phyloP scores from a whole-genome alignment of 2,797 vertebrate species.

The Heliangelus exortis region DNA sequence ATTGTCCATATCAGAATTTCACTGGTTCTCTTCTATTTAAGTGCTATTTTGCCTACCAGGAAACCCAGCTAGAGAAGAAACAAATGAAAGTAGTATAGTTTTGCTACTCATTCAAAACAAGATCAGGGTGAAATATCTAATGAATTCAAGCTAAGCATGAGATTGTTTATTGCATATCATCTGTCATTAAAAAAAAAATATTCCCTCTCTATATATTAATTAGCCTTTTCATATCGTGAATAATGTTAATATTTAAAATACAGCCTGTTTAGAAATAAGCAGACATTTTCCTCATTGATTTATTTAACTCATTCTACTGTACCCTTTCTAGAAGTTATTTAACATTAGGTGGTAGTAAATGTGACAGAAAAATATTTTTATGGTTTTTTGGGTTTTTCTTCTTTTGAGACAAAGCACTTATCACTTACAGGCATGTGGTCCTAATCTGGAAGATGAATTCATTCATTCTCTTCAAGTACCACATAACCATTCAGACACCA shows the following conservation, averaged over 20 bases:
- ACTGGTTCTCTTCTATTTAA: neutral
- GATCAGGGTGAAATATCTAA: neutral
- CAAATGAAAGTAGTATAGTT: neutral
- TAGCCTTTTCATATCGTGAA: neutral
- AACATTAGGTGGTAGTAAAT: slow-evolving; percentile 12
- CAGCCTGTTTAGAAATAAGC: neutral
- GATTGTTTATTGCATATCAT: neutral
- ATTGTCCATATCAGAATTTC: neutral
- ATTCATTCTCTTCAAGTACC: slow-evolving; percentile 69
- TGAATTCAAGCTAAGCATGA: neutral
- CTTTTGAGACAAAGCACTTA: slow-evolving; percentile 55
- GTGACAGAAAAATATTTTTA: slow-evolving; percentile 34
- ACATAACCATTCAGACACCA: slow-evolving; percentile 72
- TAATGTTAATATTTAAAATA: neutral
- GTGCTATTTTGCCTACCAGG: neutral
- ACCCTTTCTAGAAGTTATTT: slow-evolving; percentile 13
- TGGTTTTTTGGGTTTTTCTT: neutral
- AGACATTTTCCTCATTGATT: neutral
- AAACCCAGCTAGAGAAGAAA: neutral
- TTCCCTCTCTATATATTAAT: neutral
- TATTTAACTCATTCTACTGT: neutral
- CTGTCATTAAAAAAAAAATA: neutral
- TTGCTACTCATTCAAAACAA: neutral
- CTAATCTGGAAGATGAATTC: slow-evolving; percentile 69
- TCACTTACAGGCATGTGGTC: slow-evolving; percentile 51